Evolutionary conservation across 2,113 vertebrate genomes (phyloP).

Genomic region (Cynoglossus semilaevis): DNA sequence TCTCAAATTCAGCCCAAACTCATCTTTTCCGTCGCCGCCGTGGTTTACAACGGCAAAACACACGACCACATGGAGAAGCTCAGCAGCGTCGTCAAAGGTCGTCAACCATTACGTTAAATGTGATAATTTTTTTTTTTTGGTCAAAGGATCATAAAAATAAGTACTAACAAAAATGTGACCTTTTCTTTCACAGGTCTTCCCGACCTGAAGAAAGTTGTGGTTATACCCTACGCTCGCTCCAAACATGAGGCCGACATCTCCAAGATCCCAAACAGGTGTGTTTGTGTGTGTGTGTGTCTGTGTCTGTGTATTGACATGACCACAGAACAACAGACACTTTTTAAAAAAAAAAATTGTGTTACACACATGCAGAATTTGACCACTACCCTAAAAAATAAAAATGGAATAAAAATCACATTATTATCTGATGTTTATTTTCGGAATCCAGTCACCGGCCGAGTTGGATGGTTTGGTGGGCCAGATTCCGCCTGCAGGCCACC

Average conservation of each 20-base stretch:
- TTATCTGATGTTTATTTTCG: no score
- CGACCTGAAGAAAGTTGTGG: slow-evolving; percentile 86
- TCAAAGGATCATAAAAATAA: no score
- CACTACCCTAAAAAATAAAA: no score
- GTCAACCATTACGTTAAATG: background rate
- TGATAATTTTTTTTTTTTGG: no score
- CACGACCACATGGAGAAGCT: slow-evolving; percentile 93
- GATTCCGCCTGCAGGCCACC: no score
- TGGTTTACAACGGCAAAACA: slow-evolving; percentile 90
- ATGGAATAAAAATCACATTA: no score
- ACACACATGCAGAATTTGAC: no score
- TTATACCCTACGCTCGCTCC: slow-evolving; percentile 86
- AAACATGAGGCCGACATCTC: slow-evolving; percentile 86
- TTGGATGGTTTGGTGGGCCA: no score
- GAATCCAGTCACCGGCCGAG: no score
- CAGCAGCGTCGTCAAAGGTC: slow-evolving; percentile 87
- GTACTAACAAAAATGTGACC: background rate
- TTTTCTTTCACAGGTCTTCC: slow-evolving; percentile 80
- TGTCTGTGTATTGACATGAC: no score
- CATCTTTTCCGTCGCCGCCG: slow-evolving; percentile 93
- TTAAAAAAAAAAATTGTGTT: no score
- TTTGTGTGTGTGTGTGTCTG: background rate
- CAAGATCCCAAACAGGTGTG: slow-evolving; percentile 84
- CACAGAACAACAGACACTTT: no score
- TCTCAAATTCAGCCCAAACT: slow-evolving; percentile 96